A percentile compares a stretch with the other conserved stretches of the same genome.
phyloP scores from a whole-genome alignment of 1,140 invertebrate genomes.

The Ceratina calcarata region DNA sequence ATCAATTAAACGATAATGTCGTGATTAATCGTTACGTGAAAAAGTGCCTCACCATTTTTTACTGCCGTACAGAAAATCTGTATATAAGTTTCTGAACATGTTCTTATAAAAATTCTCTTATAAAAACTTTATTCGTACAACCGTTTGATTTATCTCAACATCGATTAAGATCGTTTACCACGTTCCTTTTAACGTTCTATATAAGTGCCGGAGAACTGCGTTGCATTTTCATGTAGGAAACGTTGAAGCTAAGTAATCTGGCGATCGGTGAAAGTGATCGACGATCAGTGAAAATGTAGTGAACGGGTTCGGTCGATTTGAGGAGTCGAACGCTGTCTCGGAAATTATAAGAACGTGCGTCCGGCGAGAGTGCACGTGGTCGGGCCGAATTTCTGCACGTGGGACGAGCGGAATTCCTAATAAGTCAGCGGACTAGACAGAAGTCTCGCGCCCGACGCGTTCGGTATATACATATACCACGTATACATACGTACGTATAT shows the following conservation, averaged over 20 bases:
- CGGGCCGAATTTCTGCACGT: slow-evolving; percentile 67
- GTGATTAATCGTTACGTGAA: slow-evolving; percentile 30
- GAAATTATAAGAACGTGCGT: slow-evolving; percentile 71
- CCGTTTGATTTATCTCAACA: no score
- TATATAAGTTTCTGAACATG: no score
- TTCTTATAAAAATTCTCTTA: no score
- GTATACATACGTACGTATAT: slow-evolving; percentile 14
- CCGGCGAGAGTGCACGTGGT: slow-evolving; percentile 65
- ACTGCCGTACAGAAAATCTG: no score
- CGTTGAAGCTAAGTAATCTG: no score
- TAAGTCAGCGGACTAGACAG: slow-evolving; percentile 69
- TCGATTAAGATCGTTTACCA: no score
- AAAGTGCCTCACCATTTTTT: not conserved
- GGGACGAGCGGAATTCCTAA: slow-evolving; percentile 74
- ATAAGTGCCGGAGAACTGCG: no score
- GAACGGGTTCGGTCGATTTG: slow-evolving; percentile 51
- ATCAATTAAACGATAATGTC: slow-evolving; percentile 47
- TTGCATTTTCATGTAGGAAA: no score
- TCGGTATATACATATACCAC: not conserved
- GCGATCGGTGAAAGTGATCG: not conserved
- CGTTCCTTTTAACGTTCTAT: no score
- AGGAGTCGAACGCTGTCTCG: slow-evolving; percentile 63
- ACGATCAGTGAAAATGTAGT: not conserved
- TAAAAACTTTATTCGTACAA: no score
- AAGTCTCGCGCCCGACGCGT: slow-evolving; percentile 43